These are phyloP conservation scores for Micropoecilia bifurca DNA, from an alignment of 2,797 vertebrate genomes.

Conservation along the genomic window DNA sequence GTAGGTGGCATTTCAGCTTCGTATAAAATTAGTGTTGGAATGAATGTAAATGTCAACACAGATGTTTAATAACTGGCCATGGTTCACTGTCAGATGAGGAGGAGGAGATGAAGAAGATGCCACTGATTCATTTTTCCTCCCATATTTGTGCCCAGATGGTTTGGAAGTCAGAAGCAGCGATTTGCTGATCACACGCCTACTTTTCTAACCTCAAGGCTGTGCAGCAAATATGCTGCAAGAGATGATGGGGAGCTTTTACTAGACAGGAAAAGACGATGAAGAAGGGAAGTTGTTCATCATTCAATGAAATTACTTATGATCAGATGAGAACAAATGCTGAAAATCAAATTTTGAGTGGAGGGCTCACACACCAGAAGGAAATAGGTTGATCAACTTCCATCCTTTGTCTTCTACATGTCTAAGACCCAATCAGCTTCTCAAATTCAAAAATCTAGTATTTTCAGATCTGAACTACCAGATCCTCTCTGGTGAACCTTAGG, in stretches of 20 bases:
- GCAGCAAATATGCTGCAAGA: neutral
- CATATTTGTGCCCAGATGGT: slow-evolving; percentile 34
- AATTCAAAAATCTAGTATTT: too few relatives aligned
- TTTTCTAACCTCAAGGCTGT: slow-evolving; percentile 12
- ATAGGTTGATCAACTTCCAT: too few relatives aligned
- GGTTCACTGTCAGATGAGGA: slow-evolving; percentile 13
- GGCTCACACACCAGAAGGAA: too few relatives aligned
- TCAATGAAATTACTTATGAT: neutral
- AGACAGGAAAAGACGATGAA: neutral
- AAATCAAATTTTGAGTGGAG: neutral
- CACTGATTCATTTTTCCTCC: slow-evolving; percentile 17
- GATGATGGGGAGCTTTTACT: neutral
- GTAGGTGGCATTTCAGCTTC: neutral
- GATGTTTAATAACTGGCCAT: neutral
- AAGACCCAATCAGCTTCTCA: too few relatives aligned
- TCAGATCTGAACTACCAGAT: too few relatives aligned
- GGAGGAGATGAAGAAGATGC: slow-evolving; percentile 13
- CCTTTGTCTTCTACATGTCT: too few relatives aligned
- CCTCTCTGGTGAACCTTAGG: too few relatives aligned
- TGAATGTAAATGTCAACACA: neutral
- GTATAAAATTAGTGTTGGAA: too few relatives aligned
- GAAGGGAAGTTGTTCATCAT: neutral
- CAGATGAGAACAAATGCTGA: neutral
- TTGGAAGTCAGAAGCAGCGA: slow-evolving; percentile 23
- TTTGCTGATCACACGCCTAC: slow-evolving; percentile 18